phyloP scores from a whole-genome alignment of 2,113 vertebrate species.

The Octodon degus region DNA sequence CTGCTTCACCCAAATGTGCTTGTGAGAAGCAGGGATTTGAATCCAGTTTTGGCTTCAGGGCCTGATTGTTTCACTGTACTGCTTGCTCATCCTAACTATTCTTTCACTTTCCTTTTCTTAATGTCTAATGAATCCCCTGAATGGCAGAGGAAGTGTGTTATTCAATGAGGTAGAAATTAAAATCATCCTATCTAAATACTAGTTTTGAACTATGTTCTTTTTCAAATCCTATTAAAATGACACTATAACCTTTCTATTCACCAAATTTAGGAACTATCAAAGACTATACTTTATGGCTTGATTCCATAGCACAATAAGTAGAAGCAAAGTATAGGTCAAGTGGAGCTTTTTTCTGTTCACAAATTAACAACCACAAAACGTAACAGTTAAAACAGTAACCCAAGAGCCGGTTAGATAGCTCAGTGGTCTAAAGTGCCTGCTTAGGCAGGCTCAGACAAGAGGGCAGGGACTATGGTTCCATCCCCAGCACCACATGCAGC shows the following conservation, averaged over 20 bases:
- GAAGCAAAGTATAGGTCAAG: not conserved
- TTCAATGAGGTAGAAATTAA: constrained; percentile 8
- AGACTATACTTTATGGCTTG: not conserved
- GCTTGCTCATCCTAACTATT: constrained; percentile 61
- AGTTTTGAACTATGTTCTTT: constrained; percentile 23
- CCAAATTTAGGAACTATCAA: not conserved
- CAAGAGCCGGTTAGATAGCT: no score
- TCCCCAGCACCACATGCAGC: no score
- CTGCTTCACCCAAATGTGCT: not conserved
- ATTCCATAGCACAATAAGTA: not conserved
- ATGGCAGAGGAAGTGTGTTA: not conserved
- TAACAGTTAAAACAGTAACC: constrained; percentile 9
- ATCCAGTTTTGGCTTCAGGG: not conserved
- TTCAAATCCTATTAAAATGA: constrained; percentile 27
- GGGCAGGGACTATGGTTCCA: no score
- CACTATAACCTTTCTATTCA: constrained; percentile 4
- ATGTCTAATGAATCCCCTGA: not conserved
- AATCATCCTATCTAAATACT: constrained; percentile 32
- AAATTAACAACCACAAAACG: not conserved
- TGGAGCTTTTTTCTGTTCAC: constrained; percentile 6
- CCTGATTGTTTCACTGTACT: not conserved
- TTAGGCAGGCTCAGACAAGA: no score
- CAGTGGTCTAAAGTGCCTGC: no score
- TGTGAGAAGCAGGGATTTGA: not conserved
- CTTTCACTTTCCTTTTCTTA: constrained; percentile 78